Evolutionary conservation across 2,113 vertebrate genomes (phyloP), one percentile per base, ranked within the genome.

Genomic region (Donacobius atricapilla): DNA sequence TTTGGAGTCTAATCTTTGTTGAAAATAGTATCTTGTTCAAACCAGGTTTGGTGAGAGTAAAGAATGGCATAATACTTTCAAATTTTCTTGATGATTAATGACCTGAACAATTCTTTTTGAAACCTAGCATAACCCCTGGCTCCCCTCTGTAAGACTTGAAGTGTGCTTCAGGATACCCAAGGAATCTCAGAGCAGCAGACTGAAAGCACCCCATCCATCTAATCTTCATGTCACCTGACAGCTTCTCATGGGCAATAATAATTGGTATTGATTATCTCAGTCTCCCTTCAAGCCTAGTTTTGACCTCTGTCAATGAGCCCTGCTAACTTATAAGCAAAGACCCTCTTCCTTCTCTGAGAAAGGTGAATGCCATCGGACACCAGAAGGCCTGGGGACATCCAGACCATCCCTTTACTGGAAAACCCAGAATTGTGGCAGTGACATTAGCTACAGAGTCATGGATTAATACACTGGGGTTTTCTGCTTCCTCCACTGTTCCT

Each of bases 361-460:
- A 71, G 18, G 35, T 40, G 27, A 83, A 53, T 48, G 39, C 17
- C 31, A 57, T 14, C 15, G 8, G 9, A 58, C 5, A 17, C 10
- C 18, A 37, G n/a, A n/a, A 71, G 15, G 15, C 13, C 44, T 77
- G 24, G 7, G 56, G 53, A 42, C 13, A 6, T 18, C 7, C 6
- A 56, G 27, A 37, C 13, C 4, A 40, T 13, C 20, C 23, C 23
- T 39, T 48, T 53, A 77, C 5, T 2, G 3, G 60, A 64, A 91
- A 69, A 10, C 1, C 2, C 6, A 3, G 11, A 54, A 68, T 0
- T 48, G 15, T 28, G 53, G 15, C 15, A 20, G 31, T 20, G 19
- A 40, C 60, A 78, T 21, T 21, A 64, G 27, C 7, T 39, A 54
- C 0, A 0, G 7, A 64, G n/a, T 7, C 14, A 42, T 17, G 8